phyloP scores from a whole-genome alignment of 2,888 invertebrate genomes.

The Oxytorus armatus region DNA sequence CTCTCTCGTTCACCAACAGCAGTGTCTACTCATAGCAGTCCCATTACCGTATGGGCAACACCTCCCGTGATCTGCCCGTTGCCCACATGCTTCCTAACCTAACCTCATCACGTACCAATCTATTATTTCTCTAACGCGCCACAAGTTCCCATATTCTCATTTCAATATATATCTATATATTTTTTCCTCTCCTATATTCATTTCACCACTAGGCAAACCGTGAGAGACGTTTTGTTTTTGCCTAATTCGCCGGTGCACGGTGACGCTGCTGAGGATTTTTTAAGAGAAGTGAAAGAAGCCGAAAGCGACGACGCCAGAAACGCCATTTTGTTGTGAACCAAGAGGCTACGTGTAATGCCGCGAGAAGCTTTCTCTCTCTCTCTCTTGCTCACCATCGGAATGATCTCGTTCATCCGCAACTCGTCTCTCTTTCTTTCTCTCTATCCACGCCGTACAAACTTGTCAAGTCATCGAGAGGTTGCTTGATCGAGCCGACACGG shows the following conservation, averaged over 20 bases:
- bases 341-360: conserved; percentile 30
- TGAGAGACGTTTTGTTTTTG: conserved; percentile 79
- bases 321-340: conserved; percentile 55
- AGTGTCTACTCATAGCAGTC: conserved; percentile 46
- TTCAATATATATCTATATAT: conserved; percentile 48
- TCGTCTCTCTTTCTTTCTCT: conserved; percentile 65
- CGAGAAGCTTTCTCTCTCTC: conserved; percentile 23
- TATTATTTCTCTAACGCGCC: conserved; percentile 56
- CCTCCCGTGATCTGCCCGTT: conserved; percentile 49
- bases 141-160: conserved; percentile 61
- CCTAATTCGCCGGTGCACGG: conserved; percentile 76
- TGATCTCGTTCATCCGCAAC: conserved; percentile 68
- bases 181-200: conserved; percentile 20
- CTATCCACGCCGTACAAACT: conserved; percentile 71
- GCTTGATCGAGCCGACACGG: conserved; percentile 82
- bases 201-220: conserved; percentile 40
- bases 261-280: conserved; percentile 55
- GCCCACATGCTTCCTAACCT: conserved; percentile 46
- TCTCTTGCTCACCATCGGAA: conserved; percentile 43
- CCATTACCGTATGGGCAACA: conserved; percentile 58
- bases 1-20: conserved; percentile 41
- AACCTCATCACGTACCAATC: conserved; percentile 52
- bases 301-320: conserved; percentile 35
- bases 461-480: conserved; percentile 80
- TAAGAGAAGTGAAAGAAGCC: conserved; percentile 41